Base-by-base conservation (phyloP, 1,140 invertebrate species). In the Drepana arcuata region DNA sequence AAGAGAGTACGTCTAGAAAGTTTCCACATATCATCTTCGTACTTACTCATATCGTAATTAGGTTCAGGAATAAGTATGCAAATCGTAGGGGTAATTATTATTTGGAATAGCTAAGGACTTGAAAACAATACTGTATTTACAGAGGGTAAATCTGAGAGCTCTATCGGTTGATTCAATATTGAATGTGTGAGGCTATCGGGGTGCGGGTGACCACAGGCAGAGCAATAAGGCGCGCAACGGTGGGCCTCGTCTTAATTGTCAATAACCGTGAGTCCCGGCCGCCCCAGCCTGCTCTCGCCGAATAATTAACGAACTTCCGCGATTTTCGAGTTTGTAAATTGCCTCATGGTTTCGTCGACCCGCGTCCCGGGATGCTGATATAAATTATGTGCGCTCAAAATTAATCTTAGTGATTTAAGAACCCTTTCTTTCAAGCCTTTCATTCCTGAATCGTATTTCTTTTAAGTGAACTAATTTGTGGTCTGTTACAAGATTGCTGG, bases 321-420 rank as follows among this genome's bases (percentile, higher is more conserved):
- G 77, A 79, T 81, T 79, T 81, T 79, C 69, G 74, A 81, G 70
- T 81, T 81, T 78, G 66, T 78, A 77, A 81, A 79, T 75, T 77
- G 66, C 72, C 69, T 77, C 64, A 77, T 77, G 72, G 70, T 77
- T 64, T 78, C 62, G 61, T 69, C 64, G 67, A 67, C 65, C 64
- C 65, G 61, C 60, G 61, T 66, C 51, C 71, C 69, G 70, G 67
- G 70, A 69, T 62, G 53, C 50, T 62, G 58, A 53, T 67, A 79
- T 81, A 71, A 81, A 77, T 78, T 77, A 79, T 74, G 65, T 67
- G 56, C 63, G 53, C 55, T 41, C 54, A 75, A 78, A 77, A 81
- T 78, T 74, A 71, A 77, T 81, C 72, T 72, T 56, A 50, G 60
- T 66, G 55, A 70, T 74, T 75, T 73, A 68, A 62, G 54, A 61